Evolutionary conservation across 1,140 invertebrate genomes (phyloP), one percentile per base, ranked within the genome.

Genomic region (Lineus longissimus): DNA sequence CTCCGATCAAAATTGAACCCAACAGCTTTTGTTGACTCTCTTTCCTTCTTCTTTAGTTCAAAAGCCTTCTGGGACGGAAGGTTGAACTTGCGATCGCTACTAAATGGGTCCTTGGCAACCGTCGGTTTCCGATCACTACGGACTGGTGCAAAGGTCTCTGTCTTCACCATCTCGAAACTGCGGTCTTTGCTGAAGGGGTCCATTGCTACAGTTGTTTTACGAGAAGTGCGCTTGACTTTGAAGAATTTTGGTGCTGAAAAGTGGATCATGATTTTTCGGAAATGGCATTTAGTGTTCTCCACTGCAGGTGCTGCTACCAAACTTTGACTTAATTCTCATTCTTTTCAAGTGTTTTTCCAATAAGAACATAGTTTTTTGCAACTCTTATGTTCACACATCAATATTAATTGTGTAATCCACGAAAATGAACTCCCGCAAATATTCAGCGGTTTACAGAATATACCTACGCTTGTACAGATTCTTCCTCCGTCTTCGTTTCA

Each of bases 161-260:
- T 36, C 36, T 69, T 69, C 6, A 67, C 68, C 1, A 73, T 23
- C 62, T 72, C 59, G 19, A 66, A 65, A 9, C 56, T 30, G 2
- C 72, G 31, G 43, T 73, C 63, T 17, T 59, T 69, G 55, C 70
- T 72, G 68, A 73, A 73, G 7, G 72, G 72, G 29, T 69, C 69
- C 19, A 41, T 60, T 27, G 70, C 55, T 2, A 62, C 61, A 27
- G 71, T 70, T 15, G 55, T 41, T n/a, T 64, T 59, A 9, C 62
- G 40, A 1, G 58, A 19, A 13, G 47, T 55, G 59, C 70, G 72
- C 62, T 66, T 63, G 6, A 70, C 43, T 25, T 54, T 63, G 54
- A 73, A 73, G 29, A 66, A 40, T 30, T 64, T 63, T 2, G 72
- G 33, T 4, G 33, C 33, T 36, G 33, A 4, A 36, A 36, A 36